Evolutionary conservation across 2,797 vertebrate species (phyloP), one percentile per base, ranked within the genome.

Genomic region (Argya squamiceps): DNA sequence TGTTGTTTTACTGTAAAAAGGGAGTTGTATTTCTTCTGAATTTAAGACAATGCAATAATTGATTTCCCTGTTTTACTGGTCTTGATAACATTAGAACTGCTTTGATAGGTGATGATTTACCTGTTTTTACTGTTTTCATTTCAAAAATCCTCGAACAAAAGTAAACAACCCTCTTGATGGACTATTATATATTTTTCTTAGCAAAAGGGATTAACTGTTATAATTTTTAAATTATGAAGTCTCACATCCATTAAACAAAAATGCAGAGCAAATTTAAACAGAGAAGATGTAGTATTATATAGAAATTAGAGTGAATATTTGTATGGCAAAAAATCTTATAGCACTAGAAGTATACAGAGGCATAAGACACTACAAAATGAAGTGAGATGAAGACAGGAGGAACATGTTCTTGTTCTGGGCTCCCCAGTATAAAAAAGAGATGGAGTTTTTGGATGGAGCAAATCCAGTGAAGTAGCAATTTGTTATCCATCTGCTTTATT

Each of bases 11-110:
- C 68, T 94, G 47, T 94, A 93, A 96, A 95, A 94, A 96, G 71
- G 73, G 91, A 97, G 85, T 95, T 94, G 88, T 74, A 91, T 90
- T 96, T 91, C 78, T 96, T 94, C 91, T 97, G 93, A 96, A 97
- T 96, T 88, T 85, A 85, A 97, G 63, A 77, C 82, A 96, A 96
- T 36, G 84, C 92, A 96, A 75, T 96, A 96, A 97, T 92, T 93
- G n/a, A 76, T 92, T 89, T 95, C 53, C 77, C 41, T 93, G 71
- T 97, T 97, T 97, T 96, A 93, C 46, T 89, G 82, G 68, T 81
- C 92, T 97, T 91, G 70, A 89, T 96, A 95, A 93, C 78, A 84
- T 94, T 96, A 91, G 84, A 94, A 80, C 68, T 90, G 64, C 89
- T 96, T 93, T 96, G 79, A 47, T 68, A 95, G 82, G 89, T 88